Conservation (phyloP, 2,797 vertebrate species). For the Mormyrops boulengeri region DNA sequence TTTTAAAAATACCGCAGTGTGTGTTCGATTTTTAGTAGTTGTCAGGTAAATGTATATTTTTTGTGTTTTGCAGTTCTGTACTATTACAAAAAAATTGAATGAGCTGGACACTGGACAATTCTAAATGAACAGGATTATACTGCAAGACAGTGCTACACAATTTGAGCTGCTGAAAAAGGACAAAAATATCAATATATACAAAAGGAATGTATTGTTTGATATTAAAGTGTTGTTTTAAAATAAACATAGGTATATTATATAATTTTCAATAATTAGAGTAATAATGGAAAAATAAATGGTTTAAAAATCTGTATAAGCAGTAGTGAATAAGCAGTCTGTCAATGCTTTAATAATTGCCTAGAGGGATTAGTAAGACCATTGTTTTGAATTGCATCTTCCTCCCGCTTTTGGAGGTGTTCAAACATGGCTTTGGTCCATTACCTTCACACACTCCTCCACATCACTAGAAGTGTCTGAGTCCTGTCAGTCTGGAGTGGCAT, state of each 20-base stretch:
- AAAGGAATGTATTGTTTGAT: not conserved
- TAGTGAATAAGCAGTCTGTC: constrained; percentile 40
- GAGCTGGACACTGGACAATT: not conserved
- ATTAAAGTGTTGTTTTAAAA: not conserved
- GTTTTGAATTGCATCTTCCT: constrained; percentile 39
- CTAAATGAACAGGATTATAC: not conserved
- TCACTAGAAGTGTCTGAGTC: constrained; percentile 50
- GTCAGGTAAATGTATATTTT: not conserved
- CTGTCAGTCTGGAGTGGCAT: constrained; percentile 47
- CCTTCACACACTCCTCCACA: constrained; percentile 52
- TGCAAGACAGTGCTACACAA: not conserved
- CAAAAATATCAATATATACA: not conserved
- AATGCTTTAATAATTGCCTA: constrained; percentile 46
- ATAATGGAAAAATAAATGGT: not conserved
- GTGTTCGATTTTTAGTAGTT: constrained; percentile 29
- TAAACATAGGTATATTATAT: not conserved
- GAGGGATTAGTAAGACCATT: constrained; percentile 35
- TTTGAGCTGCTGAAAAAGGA: not conserved
- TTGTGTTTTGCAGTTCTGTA: not conserved
- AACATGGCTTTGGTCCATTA: constrained; percentile 50
- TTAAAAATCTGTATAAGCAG: not conserved
- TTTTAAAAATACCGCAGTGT: constrained; percentile 37
- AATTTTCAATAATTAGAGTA: constrained; percentile 5
- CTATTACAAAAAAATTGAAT: not conserved
- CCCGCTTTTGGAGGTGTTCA: constrained; percentile 50